phyloP scores from a whole-genome alignment of 2,888 invertebrate species.

The Hofmannophila pseudospretella region DNA sequence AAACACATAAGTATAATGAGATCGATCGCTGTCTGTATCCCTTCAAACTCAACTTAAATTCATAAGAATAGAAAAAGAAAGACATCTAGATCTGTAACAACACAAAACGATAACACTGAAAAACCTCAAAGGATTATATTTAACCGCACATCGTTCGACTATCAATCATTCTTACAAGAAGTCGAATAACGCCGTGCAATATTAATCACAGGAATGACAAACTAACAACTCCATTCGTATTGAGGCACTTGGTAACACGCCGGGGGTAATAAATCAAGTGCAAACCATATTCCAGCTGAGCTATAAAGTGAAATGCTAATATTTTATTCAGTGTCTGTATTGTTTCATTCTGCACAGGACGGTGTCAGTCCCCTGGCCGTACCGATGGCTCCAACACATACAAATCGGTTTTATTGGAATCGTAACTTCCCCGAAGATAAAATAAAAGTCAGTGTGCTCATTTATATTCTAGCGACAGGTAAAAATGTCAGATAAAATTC shows the following conservation, averaged over 20 bases:
- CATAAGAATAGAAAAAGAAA: no score
- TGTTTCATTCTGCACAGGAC: slow-evolving; percentile 25
- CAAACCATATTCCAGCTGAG: slow-evolving; percentile 9
- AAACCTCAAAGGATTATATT: no score
- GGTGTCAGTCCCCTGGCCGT: slow-evolving; percentile 36
- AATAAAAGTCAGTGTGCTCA: slow-evolving; percentile 1
- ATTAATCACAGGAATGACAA: slow-evolving; percentile 53
- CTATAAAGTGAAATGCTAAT: slow-evolving; percentile 30
- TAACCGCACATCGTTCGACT: no score
- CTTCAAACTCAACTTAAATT: no score
- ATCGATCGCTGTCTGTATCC: no score
- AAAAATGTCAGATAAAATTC: slow-evolving; percentile 12
- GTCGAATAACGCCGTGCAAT: slow-evolving; percentile 14
- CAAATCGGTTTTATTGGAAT: slow-evolving; percentile 29
- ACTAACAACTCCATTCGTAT: slow-evolving; percentile 45
- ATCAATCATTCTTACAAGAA: slow-evolving; percentile 6
- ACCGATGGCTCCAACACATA: slow-evolving; percentile 24
- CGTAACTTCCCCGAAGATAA: slow-evolving; percentile 10
- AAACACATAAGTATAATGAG: no score
- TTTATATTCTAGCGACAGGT: slow-evolving; percentile 15
- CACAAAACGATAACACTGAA: no score
- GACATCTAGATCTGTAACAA: no score
- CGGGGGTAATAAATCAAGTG: slow-evolving; percentile 45
- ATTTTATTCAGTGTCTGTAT: slow-evolving; percentile 39
- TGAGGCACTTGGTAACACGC: slow-evolving; percentile 32